phyloP scores from a whole-genome alignment of 2,888 invertebrate species.

The Patella ulyssiponensis region DNA sequence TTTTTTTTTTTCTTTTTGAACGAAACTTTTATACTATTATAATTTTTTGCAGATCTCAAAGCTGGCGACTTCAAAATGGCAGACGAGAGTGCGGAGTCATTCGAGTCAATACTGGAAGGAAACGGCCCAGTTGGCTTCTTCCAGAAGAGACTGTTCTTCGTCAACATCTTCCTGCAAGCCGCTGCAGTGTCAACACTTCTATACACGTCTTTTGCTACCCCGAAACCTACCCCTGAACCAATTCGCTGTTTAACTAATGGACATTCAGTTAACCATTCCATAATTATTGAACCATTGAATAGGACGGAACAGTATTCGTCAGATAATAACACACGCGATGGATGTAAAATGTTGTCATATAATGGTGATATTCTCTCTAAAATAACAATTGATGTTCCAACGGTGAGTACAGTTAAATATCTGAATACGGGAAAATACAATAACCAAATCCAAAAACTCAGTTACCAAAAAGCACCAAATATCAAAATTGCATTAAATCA shows the following conservation, averaged over 20 bases:
- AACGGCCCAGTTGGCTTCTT: conserved; percentile 59
- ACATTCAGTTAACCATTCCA: neutral
- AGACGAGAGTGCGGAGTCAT: conserved; percentile 49
- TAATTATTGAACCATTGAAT: too few species aligned
- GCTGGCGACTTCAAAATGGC: neutral
- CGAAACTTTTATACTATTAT: too few species aligned
- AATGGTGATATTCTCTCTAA: conserved; percentile 14
- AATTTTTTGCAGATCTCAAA: too few species aligned
- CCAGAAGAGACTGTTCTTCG: conserved; percentile 55
- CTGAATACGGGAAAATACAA: too few species aligned
- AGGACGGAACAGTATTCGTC: too few species aligned
- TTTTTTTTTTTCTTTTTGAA: too few species aligned
- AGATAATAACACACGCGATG: neutral
- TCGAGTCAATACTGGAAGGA: conserved; percentile 54
- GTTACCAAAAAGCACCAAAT: too few species aligned
- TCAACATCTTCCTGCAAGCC: conserved; percentile 48
- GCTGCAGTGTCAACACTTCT: conserved; percentile 46
- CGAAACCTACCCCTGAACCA: conserved; percentile 31
- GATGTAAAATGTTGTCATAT: conserved; percentile 11
- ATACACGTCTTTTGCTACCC: conserved; percentile 44
- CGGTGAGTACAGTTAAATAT: neutral
- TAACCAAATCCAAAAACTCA: too few species aligned
- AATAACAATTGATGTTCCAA: conserved; percentile 23
- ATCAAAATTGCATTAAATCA: too few species aligned
- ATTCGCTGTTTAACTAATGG: conserved; percentile 27